phyloP scores from a whole-genome alignment of 2,888 invertebrate species.

The Phyllotreta cruciferae region DNA sequence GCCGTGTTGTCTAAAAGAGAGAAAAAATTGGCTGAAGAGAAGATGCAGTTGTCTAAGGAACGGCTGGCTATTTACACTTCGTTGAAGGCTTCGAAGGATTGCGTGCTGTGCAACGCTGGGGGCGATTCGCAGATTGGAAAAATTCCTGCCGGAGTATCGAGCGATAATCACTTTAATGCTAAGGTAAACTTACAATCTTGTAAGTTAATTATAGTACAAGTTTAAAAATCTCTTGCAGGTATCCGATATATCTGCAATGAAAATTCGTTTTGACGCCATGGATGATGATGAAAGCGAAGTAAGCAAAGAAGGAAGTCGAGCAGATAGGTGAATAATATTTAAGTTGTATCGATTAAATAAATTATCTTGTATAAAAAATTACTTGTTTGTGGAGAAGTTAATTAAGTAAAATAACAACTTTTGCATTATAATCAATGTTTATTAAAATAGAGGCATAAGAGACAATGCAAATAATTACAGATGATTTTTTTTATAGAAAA shows the following conservation, averaged over 20 bases:
- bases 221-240: conserved; percentile 33
- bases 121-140: conserved; percentile 30
- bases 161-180: conserved; percentile 22
- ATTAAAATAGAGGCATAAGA: conserved; percentile 24
- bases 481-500: conserved; percentile 9
- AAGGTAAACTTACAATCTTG: conserved; percentile 24
- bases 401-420: too few species aligned
- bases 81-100: conserved; percentile 59
- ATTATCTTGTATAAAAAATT: background rate
- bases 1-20: conserved; percentile 65
- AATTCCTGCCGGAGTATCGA: conserved; percentile 15
- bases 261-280: conserved; percentile 41
- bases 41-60: conserved; percentile 67
- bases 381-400: too few species aligned
- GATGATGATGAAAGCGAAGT: conserved; percentile 47
- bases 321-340: too few species aligned
- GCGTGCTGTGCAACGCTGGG: conserved; percentile 53
- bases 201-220: too few species aligned
- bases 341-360: background rate
- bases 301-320: conserved; percentile 42
- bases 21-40: conserved; percentile 68
- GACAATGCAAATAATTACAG: conserved; percentile 10
- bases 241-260: conserved; percentile 36
- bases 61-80: conserved; percentile 65
- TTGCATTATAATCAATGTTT: conserved; percentile 3